These are phyloP conservation scores for Thysanoteuthis rhombus DNA, from an alignment of 2,888 invertebrate species.

Conservation along the genomic window DNA sequence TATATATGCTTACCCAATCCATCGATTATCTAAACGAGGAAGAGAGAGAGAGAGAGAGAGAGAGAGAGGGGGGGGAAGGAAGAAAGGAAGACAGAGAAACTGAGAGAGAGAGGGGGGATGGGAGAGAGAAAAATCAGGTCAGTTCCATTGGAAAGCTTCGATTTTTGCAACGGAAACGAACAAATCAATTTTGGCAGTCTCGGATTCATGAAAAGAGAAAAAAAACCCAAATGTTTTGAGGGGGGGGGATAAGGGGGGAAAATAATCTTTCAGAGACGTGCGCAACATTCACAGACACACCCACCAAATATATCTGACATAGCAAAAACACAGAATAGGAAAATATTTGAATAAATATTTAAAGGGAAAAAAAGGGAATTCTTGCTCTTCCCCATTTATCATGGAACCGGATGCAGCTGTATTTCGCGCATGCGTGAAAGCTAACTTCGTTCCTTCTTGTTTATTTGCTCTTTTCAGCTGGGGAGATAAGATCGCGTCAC, in stretches of 20 bases:
- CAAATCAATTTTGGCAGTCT: neutral
- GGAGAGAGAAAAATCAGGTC: neutral
- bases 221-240: neutral
- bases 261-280: neutral
- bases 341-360: neutral
- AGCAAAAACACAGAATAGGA: neutral
- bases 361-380: neutral
- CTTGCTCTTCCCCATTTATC: neutral
- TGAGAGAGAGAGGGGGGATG: neutral
- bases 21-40: neutral
- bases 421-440: neutral
- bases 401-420: neutral
- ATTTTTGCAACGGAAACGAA: neutral
- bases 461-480: neutral
- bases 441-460: neutral
- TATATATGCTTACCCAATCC: neutral
- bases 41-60: neutral
- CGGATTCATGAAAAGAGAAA: neutral
- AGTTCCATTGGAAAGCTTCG: neutral
- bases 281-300: neutral
- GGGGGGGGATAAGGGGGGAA: neutral
- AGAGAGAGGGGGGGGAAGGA: neutral
- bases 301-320: neutral
- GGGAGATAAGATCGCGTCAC: neutral
- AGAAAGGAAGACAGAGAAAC: neutral